Conservation (phyloP, 1,140 invertebrate genomes). For the Heliconius hermathena region DNA sequence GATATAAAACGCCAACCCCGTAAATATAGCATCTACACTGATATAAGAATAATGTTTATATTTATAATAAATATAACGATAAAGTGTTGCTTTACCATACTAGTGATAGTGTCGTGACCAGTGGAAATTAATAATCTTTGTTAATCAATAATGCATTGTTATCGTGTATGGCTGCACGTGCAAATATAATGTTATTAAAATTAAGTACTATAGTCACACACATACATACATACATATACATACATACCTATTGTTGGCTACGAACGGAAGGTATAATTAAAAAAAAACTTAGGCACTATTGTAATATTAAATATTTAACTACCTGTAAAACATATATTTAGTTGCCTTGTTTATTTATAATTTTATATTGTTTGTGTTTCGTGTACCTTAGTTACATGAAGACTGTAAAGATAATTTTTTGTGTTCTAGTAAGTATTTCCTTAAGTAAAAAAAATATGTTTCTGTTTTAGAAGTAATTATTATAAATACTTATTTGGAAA, state of each 20-base stretch:
- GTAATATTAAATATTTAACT: too few species aligned
- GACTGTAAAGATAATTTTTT: too few species aligned
- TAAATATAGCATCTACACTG: neutral
- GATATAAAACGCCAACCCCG: neutral
- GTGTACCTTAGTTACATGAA: too few species aligned
- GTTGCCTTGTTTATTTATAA: too few species aligned
- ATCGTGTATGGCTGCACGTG: neutral
- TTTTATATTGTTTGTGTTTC: too few species aligned
- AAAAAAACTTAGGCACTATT: neutral
- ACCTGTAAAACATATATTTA: too few species aligned
- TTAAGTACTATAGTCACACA: neutral
- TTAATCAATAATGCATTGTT: constrained; percentile 6
- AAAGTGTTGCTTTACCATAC: neutral
- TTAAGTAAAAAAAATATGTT: too few species aligned
- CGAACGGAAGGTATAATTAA: neutral
- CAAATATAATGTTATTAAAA: constrained; percentile 13
- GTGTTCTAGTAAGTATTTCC: too few species aligned
- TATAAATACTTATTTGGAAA: too few species aligned
- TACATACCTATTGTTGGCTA: neutral
- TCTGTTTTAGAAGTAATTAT: too few species aligned
- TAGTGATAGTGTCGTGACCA: neutral
- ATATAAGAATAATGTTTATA: neutral
- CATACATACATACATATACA: too few species aligned
- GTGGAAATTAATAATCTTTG: constrained; percentile 12
- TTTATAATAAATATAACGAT: neutral